These are phyloP conservation scores for Poicephalus meyeri DNA, from an alignment of 2,113 vertebrate species.

Conservation along the genomic window DNA sequence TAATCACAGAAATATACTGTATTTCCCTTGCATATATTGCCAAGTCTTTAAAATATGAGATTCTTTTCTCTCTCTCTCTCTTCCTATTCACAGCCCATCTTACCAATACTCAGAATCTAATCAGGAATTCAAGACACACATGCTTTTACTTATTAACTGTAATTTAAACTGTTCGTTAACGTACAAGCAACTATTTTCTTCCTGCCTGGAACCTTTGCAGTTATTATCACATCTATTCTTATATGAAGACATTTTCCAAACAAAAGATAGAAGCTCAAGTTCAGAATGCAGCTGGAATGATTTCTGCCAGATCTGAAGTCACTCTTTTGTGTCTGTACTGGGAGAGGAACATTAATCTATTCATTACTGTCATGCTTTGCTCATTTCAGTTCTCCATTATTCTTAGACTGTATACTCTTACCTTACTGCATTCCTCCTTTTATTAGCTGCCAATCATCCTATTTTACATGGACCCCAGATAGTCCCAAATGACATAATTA, in stretches of 20 bases:
- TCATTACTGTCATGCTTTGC: not conserved
- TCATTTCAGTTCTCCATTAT: not conserved
- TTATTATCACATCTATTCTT: not conserved
- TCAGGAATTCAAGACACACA: not conserved
- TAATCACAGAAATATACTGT: not conserved
- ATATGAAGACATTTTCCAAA: conserved; percentile 8
- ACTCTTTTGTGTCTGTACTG: not conserved
- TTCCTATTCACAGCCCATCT: not conserved
- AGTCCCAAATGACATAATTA: conserved; percentile 2
- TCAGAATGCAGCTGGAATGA: not conserved
- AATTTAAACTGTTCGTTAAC: not conserved
- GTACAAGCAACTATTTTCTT: not conserved
- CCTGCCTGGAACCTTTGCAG: not conserved
- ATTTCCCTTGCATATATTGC: not conserved
- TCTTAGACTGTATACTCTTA: not conserved
- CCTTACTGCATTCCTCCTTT: not conserved
- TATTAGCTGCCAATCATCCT: conserved; percentile 5
- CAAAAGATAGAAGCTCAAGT: not conserved
- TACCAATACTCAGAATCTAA: not conserved
- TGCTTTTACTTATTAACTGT: not conserved
- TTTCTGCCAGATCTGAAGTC: not conserved
- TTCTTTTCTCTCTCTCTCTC: not conserved
- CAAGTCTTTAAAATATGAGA: not conserved
- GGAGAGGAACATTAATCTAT: not conserved
- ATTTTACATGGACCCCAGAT: not conserved